phyloP scores from a whole-genome alignment of 2,888 invertebrate genomes.

The Cyclophora albipunctata region DNA sequence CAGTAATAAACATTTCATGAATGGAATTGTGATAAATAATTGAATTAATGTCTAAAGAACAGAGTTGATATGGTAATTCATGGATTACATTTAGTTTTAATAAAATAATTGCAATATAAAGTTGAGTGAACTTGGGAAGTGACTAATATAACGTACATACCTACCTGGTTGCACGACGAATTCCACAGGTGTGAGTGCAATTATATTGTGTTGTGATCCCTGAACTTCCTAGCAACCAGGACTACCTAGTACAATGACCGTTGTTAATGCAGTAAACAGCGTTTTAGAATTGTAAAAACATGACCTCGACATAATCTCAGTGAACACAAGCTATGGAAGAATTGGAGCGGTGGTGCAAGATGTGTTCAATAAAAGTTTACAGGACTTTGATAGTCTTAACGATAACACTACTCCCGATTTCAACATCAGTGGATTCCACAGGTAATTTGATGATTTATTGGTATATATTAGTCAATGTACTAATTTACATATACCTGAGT shows the following conservation, averaged over 20 bases:
- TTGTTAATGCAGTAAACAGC: slow-evolving; percentile 3
- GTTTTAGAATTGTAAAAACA: slow-evolving; percentile 4
- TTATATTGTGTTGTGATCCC: slow-evolving; percentile 54
- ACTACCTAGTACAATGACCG: slow-evolving; percentile 14
- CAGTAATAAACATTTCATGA: slow-evolving; percentile 3
- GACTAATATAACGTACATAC: slow-evolving; percentile 27
- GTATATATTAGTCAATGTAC: too few relatives aligned
- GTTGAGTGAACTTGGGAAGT: slow-evolving; percentile 66
- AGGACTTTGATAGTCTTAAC: slow-evolving; percentile 35
- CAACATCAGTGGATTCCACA: slow-evolving; percentile 43
- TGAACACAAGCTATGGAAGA: slow-evolving; percentile 54
- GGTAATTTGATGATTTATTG: slow-evolving; percentile 31
- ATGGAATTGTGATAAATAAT: not conserved
- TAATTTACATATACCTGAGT: too few relatives aligned
- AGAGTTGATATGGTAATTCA: not conserved
- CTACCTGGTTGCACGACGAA: slow-evolving; percentile 46
- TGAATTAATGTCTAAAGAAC: not conserved
- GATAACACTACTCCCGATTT: slow-evolving; percentile 19
- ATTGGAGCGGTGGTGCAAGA: slow-evolving; percentile 60
- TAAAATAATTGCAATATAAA: slow-evolving; percentile 37
- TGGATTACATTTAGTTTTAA: slow-evolving; percentile 7
- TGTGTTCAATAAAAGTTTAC: slow-evolving; percentile 43
- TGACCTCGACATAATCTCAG: slow-evolving; percentile 8
- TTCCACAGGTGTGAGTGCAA: slow-evolving; percentile 56
- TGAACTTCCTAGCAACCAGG: slow-evolving; percentile 63